Base-by-base conservation (phyloP, 2,888 invertebrate genomes). In the Phyto melanocephala region DNA sequence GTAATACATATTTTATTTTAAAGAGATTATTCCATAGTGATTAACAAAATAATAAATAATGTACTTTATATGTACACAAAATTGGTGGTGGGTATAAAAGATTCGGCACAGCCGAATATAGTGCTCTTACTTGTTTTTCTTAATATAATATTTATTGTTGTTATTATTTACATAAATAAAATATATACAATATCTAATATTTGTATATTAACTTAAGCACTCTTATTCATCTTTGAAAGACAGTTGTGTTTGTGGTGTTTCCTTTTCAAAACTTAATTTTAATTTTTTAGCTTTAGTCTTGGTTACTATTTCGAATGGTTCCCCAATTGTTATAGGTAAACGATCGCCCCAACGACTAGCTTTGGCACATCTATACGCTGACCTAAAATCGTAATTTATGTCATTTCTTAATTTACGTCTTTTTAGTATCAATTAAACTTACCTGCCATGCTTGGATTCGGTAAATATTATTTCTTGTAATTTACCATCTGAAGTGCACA, bases 331-430 rank as follows among this genome's bases (percentile, higher is more conserved):
- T 28, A 95, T 92, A 24, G 97, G 97, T 82, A 97, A 91, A 47
- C 94, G 91, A 90, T 97, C 97, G 4, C 97, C 97, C 96, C 96
- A 97, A 85, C 93, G 92, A 85, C 94, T 93, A 1, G 93, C 92
- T 87, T 94, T 93, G 0, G 95, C 96, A 91, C 96, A 96, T 85
- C 93, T 92, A 86, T 96, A 96, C 0, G 94, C 92, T 13, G 92
- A 85, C 86, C 95, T 95, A 88, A 76, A 92, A 88, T n/a, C 6
- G 8, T 15, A 7, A 42, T 2, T 20, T 20, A 10, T 10, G 1
- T 20, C 1, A 22, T 20, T 1, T 20, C 4, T 11, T 47, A 10
- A 20, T 11, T 10, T 0, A 15, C 6, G 15, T 47, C 3, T 24
- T n/a, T 42, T 42, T 47, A 40, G 28, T 28, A 47, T 8, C 11